Base-by-base conservation (phyloP, 2,797 vertebrate genomes). In the Coranthus polyacanthus region DNA sequence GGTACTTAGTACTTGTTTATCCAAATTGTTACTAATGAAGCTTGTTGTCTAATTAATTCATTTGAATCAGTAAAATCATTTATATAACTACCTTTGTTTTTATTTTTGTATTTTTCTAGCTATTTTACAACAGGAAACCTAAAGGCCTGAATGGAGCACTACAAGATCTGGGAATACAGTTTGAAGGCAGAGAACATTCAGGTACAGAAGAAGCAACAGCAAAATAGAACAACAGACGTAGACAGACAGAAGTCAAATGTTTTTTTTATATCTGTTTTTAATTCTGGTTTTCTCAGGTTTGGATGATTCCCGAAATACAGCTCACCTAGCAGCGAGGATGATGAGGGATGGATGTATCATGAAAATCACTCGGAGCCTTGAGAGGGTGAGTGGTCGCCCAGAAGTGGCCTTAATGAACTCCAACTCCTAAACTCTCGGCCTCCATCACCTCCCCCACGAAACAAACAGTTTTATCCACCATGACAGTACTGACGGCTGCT, bases 231-330 rank as follows among this genome's bases (percentile, higher is more conserved):
- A 61, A 22, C 9, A 7, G 0, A 9, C 6, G 0, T 12, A 1
- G n/a, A n/a, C n/a, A n/a, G n/a, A n/a, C n/a, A n/a, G n/a, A n/a
- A n/a, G n/a, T n/a, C n/a, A n/a, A n/a, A 22, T 47, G 29, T 17
- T 43, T 43, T 37, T 9, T 3, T 0, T 22, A 6, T 51, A 2
- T 57, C 0, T 20, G 7, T 2, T 0, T 24, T 1, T 16, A n/a
- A 3, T 54, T 37, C 32, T 2, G 4, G 0, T 2, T 43, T 12
- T 22, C 29, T 55, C 50, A 98, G 97, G 98, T 36, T 70, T 99
- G 88, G 96, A 98, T 74, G 97, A 98, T 68, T 92, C 97, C 58
- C 90, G 95, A 49, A 99, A 99, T 46, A 99, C 98, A 29, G 97
- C 97, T 63, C 78, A 72, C 39, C 92, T 99, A 62, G 96, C 97